Evolutionary conservation across 2,888 invertebrate species (phyloP).

Genomic region (Bruchidius siliquastri): DNA sequence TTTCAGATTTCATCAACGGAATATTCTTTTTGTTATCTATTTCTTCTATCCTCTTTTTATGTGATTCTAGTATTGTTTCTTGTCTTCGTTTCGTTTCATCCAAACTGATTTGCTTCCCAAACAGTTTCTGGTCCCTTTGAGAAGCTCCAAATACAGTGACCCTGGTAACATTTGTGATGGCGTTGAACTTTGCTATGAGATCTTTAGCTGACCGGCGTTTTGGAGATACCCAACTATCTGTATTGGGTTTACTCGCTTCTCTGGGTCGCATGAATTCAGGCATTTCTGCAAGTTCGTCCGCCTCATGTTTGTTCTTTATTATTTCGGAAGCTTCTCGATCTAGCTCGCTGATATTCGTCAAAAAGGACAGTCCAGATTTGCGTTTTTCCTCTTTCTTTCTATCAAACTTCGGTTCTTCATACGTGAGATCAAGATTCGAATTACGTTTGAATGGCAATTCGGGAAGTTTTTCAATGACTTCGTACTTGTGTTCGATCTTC

Average conservation of each 20-base stretch:
- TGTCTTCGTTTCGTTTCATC: constrained; percentile 33
- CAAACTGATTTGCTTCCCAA: constrained; percentile 34
- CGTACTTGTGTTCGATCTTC: constrained; percentile 32
- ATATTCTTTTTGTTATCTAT: constrained; percentile 36
- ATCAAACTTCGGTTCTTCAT: constrained; percentile 27
- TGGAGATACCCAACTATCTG: constrained; percentile 38
- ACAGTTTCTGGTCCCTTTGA: constrained; percentile 36
- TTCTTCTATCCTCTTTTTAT: constrained; percentile 35
- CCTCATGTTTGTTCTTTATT: constrained; percentile 47
- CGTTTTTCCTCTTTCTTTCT: constrained; percentile 49
- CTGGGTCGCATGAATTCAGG: constrained; percentile 46
- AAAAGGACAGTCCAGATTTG: constrained; percentile 56
- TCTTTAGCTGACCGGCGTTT: constrained; percentile 49
- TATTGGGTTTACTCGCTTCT: constrained; percentile 30
- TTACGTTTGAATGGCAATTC: constrained; percentile 56
- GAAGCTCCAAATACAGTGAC: constrained; percentile 50
- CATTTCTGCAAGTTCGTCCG: constrained; percentile 32
- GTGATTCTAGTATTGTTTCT: constrained; percentile 32
- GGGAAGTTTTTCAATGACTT: constrained; percentile 42
- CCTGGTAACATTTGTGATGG: constrained; percentile 55
- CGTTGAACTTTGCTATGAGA: constrained; percentile 60
- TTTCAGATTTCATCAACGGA: constrained; percentile 44
- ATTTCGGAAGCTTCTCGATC: constrained; percentile 76
- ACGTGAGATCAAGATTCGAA: constrained; percentile 38
- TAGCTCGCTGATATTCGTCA: constrained; percentile 74